Conservation (phyloP, 2,888 invertebrate genomes). For the Polyommatus iphigenia region DNA sequence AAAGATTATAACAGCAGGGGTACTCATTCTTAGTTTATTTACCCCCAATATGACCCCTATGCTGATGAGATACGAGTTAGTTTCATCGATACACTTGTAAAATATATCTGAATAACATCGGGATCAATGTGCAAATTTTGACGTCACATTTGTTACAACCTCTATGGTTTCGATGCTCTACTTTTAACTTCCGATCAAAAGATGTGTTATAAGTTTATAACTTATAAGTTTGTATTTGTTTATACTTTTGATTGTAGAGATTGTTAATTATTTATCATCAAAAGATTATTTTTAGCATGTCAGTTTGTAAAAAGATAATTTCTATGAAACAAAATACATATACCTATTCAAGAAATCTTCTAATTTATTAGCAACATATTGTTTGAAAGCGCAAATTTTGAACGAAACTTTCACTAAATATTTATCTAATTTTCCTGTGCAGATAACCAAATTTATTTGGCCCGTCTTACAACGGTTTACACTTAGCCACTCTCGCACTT, state of each 20-base stretch:
- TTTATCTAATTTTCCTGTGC: slow-evolving; percentile 7
- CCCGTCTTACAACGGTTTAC: slow-evolving; percentile 33
- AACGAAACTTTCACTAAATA: slow-evolving; percentile 13
- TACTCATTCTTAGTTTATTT: neutral
- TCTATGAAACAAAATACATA: neutral
- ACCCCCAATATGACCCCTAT: neutral
- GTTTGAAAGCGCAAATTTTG: neutral
- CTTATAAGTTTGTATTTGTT: too few species aligned
- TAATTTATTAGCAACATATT: neutral
- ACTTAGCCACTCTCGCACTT: slow-evolving; percentile 16
- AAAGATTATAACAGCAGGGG: neutral
- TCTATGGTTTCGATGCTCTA: neutral
- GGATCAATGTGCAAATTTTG: neutral
- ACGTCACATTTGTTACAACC: neutral
- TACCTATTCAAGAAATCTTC: neutral
- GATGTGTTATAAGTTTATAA: too few species aligned
- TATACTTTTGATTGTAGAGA: too few species aligned
- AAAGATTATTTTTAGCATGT: too few species aligned
- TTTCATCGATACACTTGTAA: neutral
- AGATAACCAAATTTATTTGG: neutral
- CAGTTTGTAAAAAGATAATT: neutral
- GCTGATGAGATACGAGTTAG: neutral
- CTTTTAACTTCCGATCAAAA: neutral
- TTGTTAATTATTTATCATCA: too few species aligned
- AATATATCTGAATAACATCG: neutral